phyloP scores from a whole-genome alignment of 2,797 vertebrate species.

The Ispidina picta region DNA sequence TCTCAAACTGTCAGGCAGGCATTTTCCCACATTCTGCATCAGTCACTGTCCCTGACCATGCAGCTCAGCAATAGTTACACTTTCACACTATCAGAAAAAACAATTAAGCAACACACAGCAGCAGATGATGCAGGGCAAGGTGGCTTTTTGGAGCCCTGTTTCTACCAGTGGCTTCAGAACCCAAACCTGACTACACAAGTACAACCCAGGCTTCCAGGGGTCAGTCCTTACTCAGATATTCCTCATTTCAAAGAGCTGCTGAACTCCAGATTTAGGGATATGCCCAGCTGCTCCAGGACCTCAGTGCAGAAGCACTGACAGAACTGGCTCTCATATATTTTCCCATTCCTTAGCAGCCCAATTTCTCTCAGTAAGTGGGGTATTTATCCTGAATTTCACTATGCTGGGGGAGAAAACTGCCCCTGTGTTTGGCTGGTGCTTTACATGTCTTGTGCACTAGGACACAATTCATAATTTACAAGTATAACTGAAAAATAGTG shows the following conservation, averaged over 20 bases:
- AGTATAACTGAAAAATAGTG: not conserved
- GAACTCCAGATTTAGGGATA: not conserved
- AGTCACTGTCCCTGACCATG: conserved; percentile 7
- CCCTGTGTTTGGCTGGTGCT: not conserved
- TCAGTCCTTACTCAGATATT: not conserved
- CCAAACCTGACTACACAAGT: not conserved
- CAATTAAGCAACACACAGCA: conserved; percentile 39
- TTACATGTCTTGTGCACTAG: not conserved
- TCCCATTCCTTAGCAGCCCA: not conserved
- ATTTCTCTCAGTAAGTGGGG: not conserved
- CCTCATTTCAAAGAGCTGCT: not conserved
- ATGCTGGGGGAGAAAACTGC: not conserved
- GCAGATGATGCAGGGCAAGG: conserved; percentile 50
- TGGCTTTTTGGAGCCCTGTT: not conserved
- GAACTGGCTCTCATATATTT: not conserved
- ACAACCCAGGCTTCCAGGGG: not conserved
- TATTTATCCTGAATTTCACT: not conserved
- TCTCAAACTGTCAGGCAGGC: conserved; percentile 66
- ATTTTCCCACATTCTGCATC: conserved; percentile 48
- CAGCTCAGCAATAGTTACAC: not conserved
- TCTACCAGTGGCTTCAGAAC: not conserved
- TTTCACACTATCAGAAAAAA: conserved; percentile 41
- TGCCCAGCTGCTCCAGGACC: not conserved
- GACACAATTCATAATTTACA: not conserved
- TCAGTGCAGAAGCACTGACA: not conserved